Conservation (phyloP, 2,113 vertebrate species). For the Nipponia nippon region DNA sequence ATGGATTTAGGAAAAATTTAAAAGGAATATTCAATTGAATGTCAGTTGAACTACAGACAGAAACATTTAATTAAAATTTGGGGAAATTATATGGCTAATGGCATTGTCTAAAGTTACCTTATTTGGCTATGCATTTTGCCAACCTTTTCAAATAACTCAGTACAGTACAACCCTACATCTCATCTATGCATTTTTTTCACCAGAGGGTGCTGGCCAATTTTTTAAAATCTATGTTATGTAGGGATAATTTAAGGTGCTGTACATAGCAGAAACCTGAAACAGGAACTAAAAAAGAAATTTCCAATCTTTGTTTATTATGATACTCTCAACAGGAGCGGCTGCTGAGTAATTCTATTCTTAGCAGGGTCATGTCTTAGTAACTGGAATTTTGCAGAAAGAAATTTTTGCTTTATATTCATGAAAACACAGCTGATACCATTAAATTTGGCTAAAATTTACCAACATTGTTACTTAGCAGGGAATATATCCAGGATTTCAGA, state of each 20-base stretch:
- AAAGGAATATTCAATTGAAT: neutral
- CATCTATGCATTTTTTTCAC: neutral
- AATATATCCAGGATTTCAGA: neutral
- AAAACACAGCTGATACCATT: neutral
- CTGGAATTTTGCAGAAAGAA: neutral
- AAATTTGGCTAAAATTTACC: neutral
- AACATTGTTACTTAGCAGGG: neutral
- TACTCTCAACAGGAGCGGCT: neutral
- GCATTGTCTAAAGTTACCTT: neutral
- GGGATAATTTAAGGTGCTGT: neutral
- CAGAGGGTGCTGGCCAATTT: neutral
- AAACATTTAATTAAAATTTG: neutral
- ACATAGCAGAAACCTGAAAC: neutral
- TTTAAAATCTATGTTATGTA: accelerated
- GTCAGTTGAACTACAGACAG: neutral
- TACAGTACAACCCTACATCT: neutral
- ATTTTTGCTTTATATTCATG: neutral
- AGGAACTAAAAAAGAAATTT: neutral
- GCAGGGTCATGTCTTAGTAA: neutral
- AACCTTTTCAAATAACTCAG: neutral
- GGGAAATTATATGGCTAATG: neutral
- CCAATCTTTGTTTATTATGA: neutral
- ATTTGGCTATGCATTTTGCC: neutral
- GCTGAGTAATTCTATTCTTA: neutral
- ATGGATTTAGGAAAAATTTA: neutral